These are phyloP conservation scores for Esperia sulphurella DNA, from an alignment of 2,888 invertebrate genomes.

Conservation along the genomic window DNA sequence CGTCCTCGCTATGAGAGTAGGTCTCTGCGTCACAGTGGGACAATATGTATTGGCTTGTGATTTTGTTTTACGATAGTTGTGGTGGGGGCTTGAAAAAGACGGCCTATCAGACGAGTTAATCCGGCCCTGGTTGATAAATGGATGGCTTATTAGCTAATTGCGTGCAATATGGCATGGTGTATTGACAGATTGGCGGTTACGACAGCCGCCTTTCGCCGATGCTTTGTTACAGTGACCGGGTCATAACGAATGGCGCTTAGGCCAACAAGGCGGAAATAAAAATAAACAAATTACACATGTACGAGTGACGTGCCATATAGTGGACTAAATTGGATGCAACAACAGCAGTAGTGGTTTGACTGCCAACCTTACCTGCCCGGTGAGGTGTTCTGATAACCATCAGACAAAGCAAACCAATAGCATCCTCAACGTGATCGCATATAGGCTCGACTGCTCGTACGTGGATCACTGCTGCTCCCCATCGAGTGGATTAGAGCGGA, in stretches of 20 bases:
- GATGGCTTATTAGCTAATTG: conserved; percentile 3
- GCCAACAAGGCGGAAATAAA: conserved; percentile 1
- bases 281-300: background rate
- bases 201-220: conserved; percentile 24
- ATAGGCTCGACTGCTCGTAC: no score
- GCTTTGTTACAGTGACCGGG: conserved; percentile 20
- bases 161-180: conserved; percentile 25
- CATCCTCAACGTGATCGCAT: no score
- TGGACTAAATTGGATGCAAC: no score
- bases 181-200: conserved; percentile 27
- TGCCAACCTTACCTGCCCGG: no score
- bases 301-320: background rate
- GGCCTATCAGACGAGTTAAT: no score
- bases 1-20: background rate
- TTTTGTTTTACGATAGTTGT: background rate
- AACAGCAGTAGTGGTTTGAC: no score
- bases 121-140: background rate
- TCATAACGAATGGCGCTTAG: conserved; percentile 9
- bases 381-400: no score
- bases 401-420: no score
- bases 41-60: background rate
- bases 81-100: background rate
- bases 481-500: no score
- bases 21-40: background rate
- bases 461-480: no score